These are phyloP conservation scores for Brachionus plicatilis DNA, from an alignment of 1,140 invertebrate species.

Conservation along the genomic window DNA sequence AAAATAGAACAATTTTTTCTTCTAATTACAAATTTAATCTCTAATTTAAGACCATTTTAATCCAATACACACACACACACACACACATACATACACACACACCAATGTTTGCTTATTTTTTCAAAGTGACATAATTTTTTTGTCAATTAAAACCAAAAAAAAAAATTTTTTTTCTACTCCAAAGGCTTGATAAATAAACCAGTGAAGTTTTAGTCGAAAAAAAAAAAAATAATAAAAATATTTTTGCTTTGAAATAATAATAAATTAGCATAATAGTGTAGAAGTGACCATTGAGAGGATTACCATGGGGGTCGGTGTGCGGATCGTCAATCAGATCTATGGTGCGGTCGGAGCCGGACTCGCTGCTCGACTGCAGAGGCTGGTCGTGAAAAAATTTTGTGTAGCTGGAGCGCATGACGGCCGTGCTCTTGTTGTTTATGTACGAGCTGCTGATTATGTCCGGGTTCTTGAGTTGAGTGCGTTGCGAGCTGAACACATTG, in stretches of 20 bases:
- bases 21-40: not conserved
- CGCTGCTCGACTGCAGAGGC: not conserved
- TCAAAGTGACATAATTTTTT: not conserved
- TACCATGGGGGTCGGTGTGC: not conserved
- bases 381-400: not conserved
- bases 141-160: no score
- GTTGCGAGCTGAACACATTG: not conserved
- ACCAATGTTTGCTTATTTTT: not conserved
- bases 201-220: no score
- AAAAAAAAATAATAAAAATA: no score
- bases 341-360: not conserved
- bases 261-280: not conserved
- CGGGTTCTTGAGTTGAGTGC: not conserved
- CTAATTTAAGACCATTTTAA: not conserved
- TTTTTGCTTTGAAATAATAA: no score
- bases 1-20: not conserved
- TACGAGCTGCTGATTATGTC: conserved; percentile 20
- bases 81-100: not conserved
- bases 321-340: not conserved
- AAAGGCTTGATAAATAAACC: not conserved
- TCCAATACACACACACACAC: not conserved
- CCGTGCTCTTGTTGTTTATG: not conserved
- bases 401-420: not conserved
- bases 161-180: not conserved
- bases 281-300: not conserved